phyloP scores from a whole-genome alignment of 2,888 invertebrate genomes.

The Dynastes maya region DNA sequence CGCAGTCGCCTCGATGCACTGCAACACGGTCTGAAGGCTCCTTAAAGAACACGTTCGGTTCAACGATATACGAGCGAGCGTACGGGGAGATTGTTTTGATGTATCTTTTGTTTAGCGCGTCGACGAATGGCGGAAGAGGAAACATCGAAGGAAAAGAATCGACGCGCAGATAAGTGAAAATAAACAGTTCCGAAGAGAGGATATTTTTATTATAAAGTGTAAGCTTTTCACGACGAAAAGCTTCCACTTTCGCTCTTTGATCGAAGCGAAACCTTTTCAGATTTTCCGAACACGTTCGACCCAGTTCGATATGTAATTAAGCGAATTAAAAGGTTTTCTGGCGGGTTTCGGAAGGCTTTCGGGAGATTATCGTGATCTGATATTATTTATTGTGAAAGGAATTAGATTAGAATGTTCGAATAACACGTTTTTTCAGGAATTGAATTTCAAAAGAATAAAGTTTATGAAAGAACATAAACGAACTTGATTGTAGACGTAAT shows the following conservation, averaged over 20 bases:
- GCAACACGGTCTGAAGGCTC: conserved; percentile 19
- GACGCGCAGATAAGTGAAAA: conserved; percentile 36
- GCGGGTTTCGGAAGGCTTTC: not conserved
- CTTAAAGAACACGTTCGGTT: conserved; percentile 31
- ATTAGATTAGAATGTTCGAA: too few relatives aligned
- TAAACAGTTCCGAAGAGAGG: conserved; percentile 27
- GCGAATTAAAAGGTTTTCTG: conserved; percentile 23
- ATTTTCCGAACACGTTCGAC: conserved; percentile 15
- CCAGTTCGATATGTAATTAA: conserved; percentile 18
- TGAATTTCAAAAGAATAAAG: too few relatives aligned
- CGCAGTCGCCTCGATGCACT: not conserved
- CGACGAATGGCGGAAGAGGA: conserved; percentile 9
- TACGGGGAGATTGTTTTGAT: conserved; percentile 35
- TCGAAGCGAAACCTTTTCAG: conserved; percentile 27
- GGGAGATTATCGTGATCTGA: conserved; percentile 1
- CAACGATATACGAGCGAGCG: conserved; percentile 7
- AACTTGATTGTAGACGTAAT: too few relatives aligned
- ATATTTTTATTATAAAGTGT: conserved; percentile 43
- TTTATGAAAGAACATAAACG: too few relatives aligned
- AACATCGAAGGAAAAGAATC: conserved; percentile 7
- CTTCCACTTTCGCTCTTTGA: conserved; percentile 19
- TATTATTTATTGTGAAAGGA: conserved; percentile 8
- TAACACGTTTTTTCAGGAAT: too few relatives aligned
- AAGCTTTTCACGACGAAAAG: conserved; percentile 7
- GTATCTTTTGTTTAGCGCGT: conserved; percentile 37